A percentile compares a stretch with the other conserved stretches of the same genome.
Conservation (phyloP, 2,888 invertebrate genomes). For the Coenonympha arcania region DNA sequence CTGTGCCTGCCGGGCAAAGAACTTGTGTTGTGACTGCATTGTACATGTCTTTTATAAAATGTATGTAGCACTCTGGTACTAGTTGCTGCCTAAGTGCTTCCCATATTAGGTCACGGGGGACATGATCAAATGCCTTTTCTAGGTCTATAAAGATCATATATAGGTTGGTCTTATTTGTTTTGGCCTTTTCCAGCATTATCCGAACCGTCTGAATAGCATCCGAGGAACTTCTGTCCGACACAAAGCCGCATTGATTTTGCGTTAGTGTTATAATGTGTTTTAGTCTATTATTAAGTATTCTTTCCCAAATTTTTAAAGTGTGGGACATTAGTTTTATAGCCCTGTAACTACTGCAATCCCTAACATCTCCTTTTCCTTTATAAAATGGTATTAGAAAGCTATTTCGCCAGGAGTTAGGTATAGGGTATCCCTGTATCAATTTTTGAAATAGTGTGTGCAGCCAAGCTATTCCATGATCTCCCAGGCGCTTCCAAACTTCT, state of each 20-base stretch:
- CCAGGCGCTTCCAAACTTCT: too few relatives aligned
- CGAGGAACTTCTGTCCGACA: neutral
- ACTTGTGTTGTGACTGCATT: neutral
- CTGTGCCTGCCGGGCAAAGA: neutral
- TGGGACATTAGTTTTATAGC: neutral
- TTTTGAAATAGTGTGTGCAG: too few relatives aligned
- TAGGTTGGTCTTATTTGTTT: conserved; percentile 14
- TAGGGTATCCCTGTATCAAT: too few relatives aligned
- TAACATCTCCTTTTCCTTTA: neutral
- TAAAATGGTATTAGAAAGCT: too few relatives aligned
- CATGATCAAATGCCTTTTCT: conserved; percentile 21
- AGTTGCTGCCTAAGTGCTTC: conserved; percentile 13
- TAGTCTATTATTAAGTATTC: neutral
- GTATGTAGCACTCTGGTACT: conserved; percentile 6
- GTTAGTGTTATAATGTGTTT: neutral
- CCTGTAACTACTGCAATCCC: neutral
- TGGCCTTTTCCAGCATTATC: conserved; percentile 17
- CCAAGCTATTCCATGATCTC: too few relatives aligned
- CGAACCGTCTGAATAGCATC: neutral
- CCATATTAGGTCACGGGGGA: conserved; percentile 20
- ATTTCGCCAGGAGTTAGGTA: too few relatives aligned
- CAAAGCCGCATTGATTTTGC: neutral
- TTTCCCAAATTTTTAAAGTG: neutral
- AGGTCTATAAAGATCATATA: conserved; percentile 22
- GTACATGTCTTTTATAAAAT: neutral